phyloP scores from a whole-genome alignment of 53 echinoderm and acorn worm genomes.

The Crossaster papposus region DNA sequence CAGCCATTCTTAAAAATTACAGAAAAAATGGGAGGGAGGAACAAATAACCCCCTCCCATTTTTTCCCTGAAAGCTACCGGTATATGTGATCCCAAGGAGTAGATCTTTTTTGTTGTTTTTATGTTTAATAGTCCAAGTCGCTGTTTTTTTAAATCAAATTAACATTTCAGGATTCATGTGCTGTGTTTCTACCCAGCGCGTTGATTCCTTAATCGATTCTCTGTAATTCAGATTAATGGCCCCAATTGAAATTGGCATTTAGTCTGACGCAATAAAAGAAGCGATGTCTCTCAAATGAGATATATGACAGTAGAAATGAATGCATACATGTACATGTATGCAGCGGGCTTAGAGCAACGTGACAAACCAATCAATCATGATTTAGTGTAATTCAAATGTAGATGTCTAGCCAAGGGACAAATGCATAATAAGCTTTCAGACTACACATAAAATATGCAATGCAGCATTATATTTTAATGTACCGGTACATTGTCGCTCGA shows the following conservation, averaged over 20 bases:
- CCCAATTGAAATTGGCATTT: conserved; percentile 2
- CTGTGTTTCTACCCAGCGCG: not conserved
- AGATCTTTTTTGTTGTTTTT: not conserved
- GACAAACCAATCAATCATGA: not conserved
- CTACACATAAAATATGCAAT: too few relatives aligned
- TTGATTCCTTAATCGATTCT: not conserved
- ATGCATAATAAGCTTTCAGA: not conserved
- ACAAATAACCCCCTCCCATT: too few relatives aligned
- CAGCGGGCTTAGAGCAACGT: not conserved
- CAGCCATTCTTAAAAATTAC: too few relatives aligned
- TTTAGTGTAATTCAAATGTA: not conserved
- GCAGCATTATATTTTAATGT: too few relatives aligned
- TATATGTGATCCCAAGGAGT: too few relatives aligned
- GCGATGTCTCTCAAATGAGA: not conserved
- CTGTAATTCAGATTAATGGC: not conserved
- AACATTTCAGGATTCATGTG: not conserved
- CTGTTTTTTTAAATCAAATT: not conserved
- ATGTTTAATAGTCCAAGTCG: not conserved
- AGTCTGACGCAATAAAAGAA: not conserved
- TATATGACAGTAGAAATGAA: not conserved
- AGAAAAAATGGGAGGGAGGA: too few relatives aligned
- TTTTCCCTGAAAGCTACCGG: too few relatives aligned
- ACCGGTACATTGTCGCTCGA: too few relatives aligned
- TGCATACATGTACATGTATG: too few relatives aligned
- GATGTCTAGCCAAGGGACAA: not conserved